A percentile compares a stretch with the other conserved stretches of the same genome.
Evolutionary conservation across 2,797 vertebrate genomes (phyloP).

Genomic region (Acrossocheilus fasciatus): DNA sequence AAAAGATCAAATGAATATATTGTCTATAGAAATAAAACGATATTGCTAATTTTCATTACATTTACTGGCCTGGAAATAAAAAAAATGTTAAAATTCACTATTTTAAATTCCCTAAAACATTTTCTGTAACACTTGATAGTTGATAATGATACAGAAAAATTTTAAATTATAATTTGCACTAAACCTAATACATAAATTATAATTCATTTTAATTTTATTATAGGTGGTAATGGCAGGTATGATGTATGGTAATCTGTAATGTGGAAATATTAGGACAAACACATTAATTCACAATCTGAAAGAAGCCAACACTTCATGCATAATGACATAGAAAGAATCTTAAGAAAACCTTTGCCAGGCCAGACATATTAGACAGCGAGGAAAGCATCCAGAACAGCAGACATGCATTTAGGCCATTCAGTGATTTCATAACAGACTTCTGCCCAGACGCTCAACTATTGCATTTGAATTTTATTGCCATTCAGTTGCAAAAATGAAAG

Average conservation of each 20-base stretch:
- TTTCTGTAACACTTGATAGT: neutral
- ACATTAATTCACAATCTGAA: neutral
- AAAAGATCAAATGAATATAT: neutral
- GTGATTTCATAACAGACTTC: conserved; percentile 35
- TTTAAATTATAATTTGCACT: neutral
- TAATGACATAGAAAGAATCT: neutral
- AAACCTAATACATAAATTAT: neutral
- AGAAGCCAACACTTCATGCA: neutral
- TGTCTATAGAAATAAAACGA: neutral
- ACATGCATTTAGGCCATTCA: conserved; percentile 27
- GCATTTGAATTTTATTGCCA: neutral
- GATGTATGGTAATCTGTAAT: neutral
- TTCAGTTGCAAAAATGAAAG: neutral
- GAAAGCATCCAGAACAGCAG: conserved; percentile 17
- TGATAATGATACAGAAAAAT: neutral
- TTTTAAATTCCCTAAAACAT: neutral
- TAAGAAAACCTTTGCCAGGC: conserved; percentile 3
- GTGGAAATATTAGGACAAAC: neutral
- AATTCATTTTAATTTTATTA: neutral
- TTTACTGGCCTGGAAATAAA: too few relatives aligned
- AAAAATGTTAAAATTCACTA: too few relatives aligned
- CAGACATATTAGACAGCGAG: conserved; percentile 3
- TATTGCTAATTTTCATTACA: neutral
- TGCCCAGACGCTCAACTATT: neutral
- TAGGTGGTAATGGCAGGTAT: neutral